Evolutionary conservation across 2,888 invertebrate species (phyloP), one percentile per base, ranked within the genome.

Genomic region (Pterostichus madidus): DNA sequence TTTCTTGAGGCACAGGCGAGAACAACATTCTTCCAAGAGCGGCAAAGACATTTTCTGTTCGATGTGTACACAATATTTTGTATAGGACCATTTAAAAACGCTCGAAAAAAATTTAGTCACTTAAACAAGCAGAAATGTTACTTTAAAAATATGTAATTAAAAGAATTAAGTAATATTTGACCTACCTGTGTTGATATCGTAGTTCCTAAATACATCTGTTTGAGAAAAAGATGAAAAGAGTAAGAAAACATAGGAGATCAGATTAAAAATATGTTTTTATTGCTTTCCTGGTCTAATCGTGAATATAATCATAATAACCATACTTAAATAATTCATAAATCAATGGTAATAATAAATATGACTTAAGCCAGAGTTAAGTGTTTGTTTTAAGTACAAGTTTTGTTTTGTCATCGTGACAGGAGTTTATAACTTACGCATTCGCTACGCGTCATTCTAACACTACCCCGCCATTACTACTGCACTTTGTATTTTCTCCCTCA

Each of bases 241-340:
- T 71, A 71, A 71, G 17, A 71, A 71, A 71, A 71, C 68, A 71
- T 39, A 44, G 5, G 17, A 39, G 39, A 39, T 71, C 87, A 87
- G 89, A 88, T 89, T 89, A 89, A 89, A 89, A 89, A 89, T 89
- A 89, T 88, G 85, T 89, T 81, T 80, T 89, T 89, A 89, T 89
- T 89, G 89, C 89, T 89, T 89, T 87, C 88, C 87, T 87, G 88
- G 88, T 88, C 88, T 89, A 88, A 87, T 81, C 87, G 88, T 88
- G 88, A 88, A 88, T 87, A 85, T 84, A 84, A 80, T 83, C 68
- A 84, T 83, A 80, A 84, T 84, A 39, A 39, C 39, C 82, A 84
- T 83, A 77, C 73, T 84, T 83, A 84, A 84, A 80, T 75, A 81
- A 81, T 75, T 44, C 53, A 75, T 59, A 56, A 75, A 81, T 81